Evolutionary conservation across 2,888 invertebrate species (phyloP), one percentile per base, ranked within the genome.

Genomic region (Mantis religiosa): DNA sequence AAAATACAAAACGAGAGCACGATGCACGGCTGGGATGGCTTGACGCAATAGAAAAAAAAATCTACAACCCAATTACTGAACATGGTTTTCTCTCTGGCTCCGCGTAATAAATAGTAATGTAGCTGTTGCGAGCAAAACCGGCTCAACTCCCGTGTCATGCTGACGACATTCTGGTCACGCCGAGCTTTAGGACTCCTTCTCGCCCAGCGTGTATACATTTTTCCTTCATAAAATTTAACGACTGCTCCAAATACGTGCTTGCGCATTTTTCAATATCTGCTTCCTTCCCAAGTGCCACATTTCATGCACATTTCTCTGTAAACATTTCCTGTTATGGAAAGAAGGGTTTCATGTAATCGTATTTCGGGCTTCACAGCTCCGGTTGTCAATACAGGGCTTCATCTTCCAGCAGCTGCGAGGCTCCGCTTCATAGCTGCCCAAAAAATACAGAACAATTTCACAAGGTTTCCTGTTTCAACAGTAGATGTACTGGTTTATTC

Each of bases 41-140:
- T 41, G 41, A 41, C 41, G 41, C 41, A 41, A 41, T 41, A 41
- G 41, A 41, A 71, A 71, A 71, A 71, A 71, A 71, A 71, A 71
- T 20, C 54, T 82, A 87, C 87, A 87, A 82, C 81, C 20, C 41
- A 86, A 86, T 86, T 86, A 86, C 86, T 28, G 81, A 71, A 30
- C 82, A 14, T 82, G 15, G 81, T 86, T 86, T 71, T 20, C 28
- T 71, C 28, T 28, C 41, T 20, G 82, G 81, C 7, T 82, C 20
- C 30, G 87, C 20, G 82, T 82, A 87, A 82, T 87, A 34, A 87
- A 87, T 87, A 82, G 34, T 71, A 82, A 82, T 87, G 34, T 41
- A 6, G 81, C 9, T n/a, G 25, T 15, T 27, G n/a, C 3, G 82
- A 7, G 87, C 34, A 86, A 86, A 15, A 86, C 20, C 25, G 54